Conservation (phyloP, 2,797 vertebrate genomes). For the Thunnus albacares region DNA sequence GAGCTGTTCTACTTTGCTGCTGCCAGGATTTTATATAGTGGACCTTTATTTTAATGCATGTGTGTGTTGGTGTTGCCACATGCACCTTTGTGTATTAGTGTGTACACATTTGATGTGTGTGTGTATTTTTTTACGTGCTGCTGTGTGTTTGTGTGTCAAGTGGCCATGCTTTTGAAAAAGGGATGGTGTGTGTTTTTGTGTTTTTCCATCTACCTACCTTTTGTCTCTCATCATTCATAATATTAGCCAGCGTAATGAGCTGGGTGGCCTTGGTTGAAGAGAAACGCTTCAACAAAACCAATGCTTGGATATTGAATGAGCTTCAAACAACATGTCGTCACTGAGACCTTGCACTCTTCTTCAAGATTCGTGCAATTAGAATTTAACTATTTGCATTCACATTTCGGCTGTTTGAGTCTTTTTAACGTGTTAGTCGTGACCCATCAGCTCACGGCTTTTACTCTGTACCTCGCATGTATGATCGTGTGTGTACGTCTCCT, state of each 20-base stretch:
- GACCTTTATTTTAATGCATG: slow-evolving; percentile 55
- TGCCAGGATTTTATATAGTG: slow-evolving; percentile 59
- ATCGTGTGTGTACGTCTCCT: slow-evolving; percentile 13
- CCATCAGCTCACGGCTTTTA: slow-evolving; percentile 3
- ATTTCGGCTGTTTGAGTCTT: neutral
- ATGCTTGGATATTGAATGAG: slow-evolving; percentile 47
- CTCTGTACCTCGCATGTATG: neutral
- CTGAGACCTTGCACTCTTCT: slow-evolving; percentile 44
- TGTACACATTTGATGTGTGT: slow-evolving; percentile 2
- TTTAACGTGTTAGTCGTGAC: slow-evolving; percentile 12
- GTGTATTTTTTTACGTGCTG: slow-evolving; percentile 26
- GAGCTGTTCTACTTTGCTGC: slow-evolving; percentile 49
- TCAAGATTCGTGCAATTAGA: slow-evolving; percentile 36
- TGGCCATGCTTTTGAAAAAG: slow-evolving; percentile 58
- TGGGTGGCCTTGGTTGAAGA: slow-evolving; percentile 60
- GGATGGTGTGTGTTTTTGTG: slow-evolving; percentile 48
- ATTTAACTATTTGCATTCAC: slow-evolving; percentile 21
- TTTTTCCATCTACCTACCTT: slow-evolving; percentile 62
- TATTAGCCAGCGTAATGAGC: slow-evolving; percentile 59
- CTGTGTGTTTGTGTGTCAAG: slow-evolving; percentile 57
- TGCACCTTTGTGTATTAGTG: slow-evolving; percentile 30
- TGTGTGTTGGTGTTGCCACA: slow-evolving; percentile 33
- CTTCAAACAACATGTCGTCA: slow-evolving; percentile 43
- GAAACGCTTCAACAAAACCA: slow-evolving; percentile 49
- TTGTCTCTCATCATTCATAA: slow-evolving; percentile 72